Evolutionary conservation across 2,797 vertebrate genomes (phyloP).

Genomic region (Oceanodroma leucorhoa): DNA sequence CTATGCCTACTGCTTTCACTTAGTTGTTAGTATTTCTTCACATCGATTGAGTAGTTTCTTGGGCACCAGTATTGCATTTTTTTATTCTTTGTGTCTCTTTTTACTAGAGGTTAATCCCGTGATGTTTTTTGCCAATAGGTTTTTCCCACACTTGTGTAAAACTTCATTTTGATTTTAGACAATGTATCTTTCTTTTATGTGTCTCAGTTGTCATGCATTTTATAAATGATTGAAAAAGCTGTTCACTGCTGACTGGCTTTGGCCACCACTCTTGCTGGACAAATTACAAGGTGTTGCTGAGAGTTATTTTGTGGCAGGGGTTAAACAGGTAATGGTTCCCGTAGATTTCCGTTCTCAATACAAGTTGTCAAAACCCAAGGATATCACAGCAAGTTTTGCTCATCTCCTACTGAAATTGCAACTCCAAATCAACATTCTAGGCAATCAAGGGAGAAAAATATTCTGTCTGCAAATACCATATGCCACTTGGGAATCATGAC

Average conservation of each 20-base stretch:
- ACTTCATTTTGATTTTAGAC: background rate
- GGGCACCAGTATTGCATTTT: background rate
- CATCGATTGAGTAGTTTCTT: background rate
- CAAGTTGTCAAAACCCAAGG: background rate
- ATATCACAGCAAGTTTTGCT: background rate
- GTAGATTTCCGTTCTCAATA: background rate
- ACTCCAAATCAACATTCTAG: background rate
- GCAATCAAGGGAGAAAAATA: background rate
- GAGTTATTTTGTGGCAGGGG: background rate
- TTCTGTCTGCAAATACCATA: background rate
- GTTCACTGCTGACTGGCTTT: background rate
- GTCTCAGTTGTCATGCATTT: background rate
- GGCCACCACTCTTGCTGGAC: background rate
- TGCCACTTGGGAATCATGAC: background rate
- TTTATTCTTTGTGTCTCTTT: background rate
- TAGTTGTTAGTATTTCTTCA: background rate
- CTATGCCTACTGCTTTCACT: background rate
- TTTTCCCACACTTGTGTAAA: background rate
- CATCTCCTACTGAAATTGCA: background rate
- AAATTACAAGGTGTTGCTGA: background rate
- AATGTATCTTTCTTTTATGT: background rate
- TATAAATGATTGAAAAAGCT: background rate
- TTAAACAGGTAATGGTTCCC: background rate
- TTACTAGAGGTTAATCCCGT: background rate
- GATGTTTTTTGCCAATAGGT: background rate